A percentile compares a stretch with the other conserved stretches of the same genome.
Conservation (phyloP, 2,113 vertebrate species). For the Plecturocebus donacophilus region DNA sequence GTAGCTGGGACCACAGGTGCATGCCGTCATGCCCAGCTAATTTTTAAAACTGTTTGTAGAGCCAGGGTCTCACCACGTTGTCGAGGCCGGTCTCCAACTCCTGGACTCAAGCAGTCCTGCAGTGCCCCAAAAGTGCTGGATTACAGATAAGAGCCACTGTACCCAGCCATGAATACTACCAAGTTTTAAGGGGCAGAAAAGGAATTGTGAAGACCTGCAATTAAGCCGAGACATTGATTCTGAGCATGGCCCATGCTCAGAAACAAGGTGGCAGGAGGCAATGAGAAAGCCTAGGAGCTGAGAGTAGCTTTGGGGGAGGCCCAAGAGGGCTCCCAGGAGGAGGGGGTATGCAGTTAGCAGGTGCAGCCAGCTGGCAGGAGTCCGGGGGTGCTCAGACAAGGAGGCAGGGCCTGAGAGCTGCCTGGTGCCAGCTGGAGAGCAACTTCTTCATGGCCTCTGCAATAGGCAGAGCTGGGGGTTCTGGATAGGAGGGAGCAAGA, state of each 20-base stretch:
- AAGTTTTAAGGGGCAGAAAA: neutral
- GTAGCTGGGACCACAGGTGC: no score
- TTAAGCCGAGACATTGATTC: neutral
- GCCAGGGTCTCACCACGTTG: no score
- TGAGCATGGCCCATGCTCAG: neutral
- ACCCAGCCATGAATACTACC: neutral
- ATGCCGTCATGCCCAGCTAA: no score
- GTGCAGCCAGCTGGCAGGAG: neutral
- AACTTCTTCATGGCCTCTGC: fast-evolving
- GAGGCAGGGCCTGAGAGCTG: fast-evolving
- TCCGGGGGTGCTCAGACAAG: fast-evolving
- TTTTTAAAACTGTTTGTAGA: no score
- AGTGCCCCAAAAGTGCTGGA: no score
- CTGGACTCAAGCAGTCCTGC: no score
- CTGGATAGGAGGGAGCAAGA: neutral
- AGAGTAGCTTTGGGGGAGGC: fast-evolving
- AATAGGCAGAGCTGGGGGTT: fast-evolving
- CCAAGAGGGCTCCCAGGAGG: neutral
- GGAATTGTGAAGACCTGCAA: neutral
- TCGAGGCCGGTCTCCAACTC: no score
- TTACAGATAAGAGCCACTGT: no score
- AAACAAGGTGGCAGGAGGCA: fast-evolving
- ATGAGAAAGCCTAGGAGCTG: fast-evolving
- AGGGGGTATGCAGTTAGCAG: fast-evolving
- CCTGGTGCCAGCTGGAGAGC: neutral